These are phyloP conservation scores for Rhabditoides inermis DNA, from an alignment of 2,888 invertebrate species.

Conservation along the genomic window DNA sequence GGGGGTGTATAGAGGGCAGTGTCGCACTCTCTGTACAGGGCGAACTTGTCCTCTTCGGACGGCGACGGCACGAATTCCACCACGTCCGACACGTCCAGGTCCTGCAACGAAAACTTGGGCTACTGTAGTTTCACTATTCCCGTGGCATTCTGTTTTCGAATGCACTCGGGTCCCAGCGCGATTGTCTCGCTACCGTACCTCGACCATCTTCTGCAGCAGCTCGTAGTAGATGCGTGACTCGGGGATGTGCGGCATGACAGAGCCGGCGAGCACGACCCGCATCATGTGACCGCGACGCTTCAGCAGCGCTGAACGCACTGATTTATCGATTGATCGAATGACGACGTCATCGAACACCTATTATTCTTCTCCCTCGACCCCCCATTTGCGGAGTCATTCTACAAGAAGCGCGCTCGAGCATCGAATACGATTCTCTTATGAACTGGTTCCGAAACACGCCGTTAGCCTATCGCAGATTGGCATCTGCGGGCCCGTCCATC, in stretches of 20 bases:
- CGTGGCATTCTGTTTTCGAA: background rate
- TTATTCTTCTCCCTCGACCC: too few species aligned
- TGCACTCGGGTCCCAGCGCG: too few species aligned
- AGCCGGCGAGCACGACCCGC: slow-evolving; percentile 51
- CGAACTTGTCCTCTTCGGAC: slow-evolving; percentile 54
- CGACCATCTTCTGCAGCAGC: slow-evolving; percentile 53
- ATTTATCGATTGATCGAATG: background rate
- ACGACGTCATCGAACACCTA: background rate
- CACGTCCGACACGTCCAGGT: slow-evolving; percentile 47
- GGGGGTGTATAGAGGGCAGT: slow-evolving; percentile 78
- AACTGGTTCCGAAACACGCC: too few species aligned
- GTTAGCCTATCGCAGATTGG: too few species aligned
- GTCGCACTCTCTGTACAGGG: slow-evolving; percentile 53
- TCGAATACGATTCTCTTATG: too few species aligned
- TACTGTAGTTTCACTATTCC: background rate
- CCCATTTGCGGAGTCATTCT: too few species aligned
- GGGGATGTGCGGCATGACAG: slow-evolving; percentile 55
- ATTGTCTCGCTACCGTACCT: too few species aligned
- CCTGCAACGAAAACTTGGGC: slow-evolving; percentile 13
- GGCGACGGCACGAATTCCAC: slow-evolving; percentile 56
- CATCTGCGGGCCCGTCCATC: too few species aligned
- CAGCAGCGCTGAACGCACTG: slow-evolving; percentile 32
- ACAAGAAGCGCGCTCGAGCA: too few species aligned
- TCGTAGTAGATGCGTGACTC: slow-evolving; percentile 55
- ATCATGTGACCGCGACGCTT: slow-evolving; percentile 33